A percentile compares a stretch with the other conserved stretches of the same genome.
phyloP scores from a whole-genome alignment of 2,888 invertebrate species.

The Caradrina clavipalpis region DNA sequence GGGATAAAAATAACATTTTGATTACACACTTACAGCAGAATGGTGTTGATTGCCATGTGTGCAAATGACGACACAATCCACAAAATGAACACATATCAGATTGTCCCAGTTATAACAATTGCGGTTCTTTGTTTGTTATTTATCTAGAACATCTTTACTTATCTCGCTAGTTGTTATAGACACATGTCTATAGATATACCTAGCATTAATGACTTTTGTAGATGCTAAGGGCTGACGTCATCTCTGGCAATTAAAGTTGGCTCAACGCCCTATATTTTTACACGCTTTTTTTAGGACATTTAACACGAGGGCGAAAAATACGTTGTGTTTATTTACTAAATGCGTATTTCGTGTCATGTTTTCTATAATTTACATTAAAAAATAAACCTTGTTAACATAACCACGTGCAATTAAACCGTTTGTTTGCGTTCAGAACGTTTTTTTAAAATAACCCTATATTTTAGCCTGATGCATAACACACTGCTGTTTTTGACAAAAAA shows the following conservation, averaged over 20 bases:
- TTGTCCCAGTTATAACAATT: slow-evolving; percentile 42
- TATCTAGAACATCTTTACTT: slow-evolving; percentile 42
- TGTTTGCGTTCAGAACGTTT: too few relatives aligned
- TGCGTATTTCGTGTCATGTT: background rate
- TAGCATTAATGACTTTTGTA: slow-evolving; percentile 6
- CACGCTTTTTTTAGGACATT: slow-evolving; percentile 15
- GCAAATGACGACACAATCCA: slow-evolving; percentile 29
- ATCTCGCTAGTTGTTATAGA: slow-evolving; percentile 19
- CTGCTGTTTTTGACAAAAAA: too few relatives aligned
- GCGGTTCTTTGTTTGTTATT: slow-evolving; percentile 39
- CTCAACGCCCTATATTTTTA: slow-evolving; percentile 28
- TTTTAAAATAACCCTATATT: too few relatives aligned
- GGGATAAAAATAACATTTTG: slow-evolving; percentile 21
- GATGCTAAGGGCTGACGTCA: slow-evolving; percentile 34
- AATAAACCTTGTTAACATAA: background rate
- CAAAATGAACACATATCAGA: slow-evolving; percentile 41
- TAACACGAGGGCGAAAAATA: slow-evolving; percentile 27
- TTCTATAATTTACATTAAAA: background rate
- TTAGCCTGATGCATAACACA: too few relatives aligned
- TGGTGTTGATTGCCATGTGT: slow-evolving; percentile 14
- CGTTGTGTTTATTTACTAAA: slow-evolving; percentile 9
- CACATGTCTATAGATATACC: slow-evolving; percentile 17
- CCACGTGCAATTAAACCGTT: too few relatives aligned
- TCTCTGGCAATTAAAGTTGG: slow-evolving; percentile 38
- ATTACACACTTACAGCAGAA: slow-evolving; percentile 13